Evolutionary conservation across 2,113 vertebrate species (phyloP).

Genomic region (Passer montanus): DNA sequence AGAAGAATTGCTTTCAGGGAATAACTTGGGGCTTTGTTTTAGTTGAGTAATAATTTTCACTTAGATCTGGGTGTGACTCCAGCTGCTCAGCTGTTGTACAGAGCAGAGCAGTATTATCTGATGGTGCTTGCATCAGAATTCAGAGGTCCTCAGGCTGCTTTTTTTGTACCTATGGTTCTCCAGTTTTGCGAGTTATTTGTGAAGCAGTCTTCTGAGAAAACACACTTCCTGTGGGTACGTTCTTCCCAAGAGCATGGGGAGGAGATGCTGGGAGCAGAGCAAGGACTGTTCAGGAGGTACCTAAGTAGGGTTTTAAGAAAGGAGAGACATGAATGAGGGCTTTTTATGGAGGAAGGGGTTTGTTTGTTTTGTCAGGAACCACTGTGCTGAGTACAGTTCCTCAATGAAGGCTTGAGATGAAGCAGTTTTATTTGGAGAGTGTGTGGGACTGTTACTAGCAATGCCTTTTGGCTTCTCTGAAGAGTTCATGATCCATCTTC

Average conservation of each 20-base stretch:
- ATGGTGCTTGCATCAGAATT: background rate
- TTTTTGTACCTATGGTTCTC: background rate
- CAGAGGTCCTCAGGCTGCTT: background rate
- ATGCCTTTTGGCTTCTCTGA: background rate
- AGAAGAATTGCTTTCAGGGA: background rate
- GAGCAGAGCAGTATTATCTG: background rate
- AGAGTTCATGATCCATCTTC: background rate
- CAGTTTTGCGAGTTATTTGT: background rate
- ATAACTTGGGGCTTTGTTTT: background rate
- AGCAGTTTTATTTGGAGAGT: background rate
- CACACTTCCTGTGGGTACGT: fast-evolving
- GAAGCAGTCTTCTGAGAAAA: background rate
- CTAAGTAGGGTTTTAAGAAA: background rate
- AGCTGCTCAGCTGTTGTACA: background rate
- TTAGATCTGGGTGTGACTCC: background rate
- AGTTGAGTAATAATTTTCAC: background rate
- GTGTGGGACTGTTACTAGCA: background rate
- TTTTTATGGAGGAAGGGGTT: background rate
- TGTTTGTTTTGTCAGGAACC: background rate
- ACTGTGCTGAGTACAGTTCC: background rate
- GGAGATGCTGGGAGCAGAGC: background rate
- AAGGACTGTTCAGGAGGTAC: background rate
- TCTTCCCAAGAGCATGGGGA: background rate
- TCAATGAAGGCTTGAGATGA: background rate
- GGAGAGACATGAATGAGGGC: background rate